These are phyloP conservation scores for Trichonephila inaurata DNA, from an alignment of 1,140 invertebrate genomes.

Conservation along the genomic window DNA sequence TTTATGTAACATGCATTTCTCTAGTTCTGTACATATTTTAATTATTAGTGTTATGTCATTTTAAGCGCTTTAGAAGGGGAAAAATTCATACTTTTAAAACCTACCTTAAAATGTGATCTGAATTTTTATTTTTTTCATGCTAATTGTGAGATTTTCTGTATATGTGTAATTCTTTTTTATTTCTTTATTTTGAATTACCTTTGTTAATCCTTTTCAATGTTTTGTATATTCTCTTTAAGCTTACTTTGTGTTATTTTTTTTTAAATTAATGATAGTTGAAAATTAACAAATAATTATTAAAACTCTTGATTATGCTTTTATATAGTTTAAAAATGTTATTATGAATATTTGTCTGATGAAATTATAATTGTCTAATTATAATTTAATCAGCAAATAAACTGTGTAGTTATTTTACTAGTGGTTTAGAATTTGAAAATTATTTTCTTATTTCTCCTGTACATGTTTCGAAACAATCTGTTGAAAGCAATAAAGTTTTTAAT, in stretches of 20 bases:
- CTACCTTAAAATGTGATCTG: not conserved
- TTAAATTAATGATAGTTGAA: not conserved
- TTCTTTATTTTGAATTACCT: not conserved
- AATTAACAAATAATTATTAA: not conserved
- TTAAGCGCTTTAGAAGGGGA: not conserved
- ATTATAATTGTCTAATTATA: not conserved
- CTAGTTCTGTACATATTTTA: constrained; percentile 8
- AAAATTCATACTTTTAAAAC: not conserved
- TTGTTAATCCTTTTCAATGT: not conserved
- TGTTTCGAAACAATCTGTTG: not conserved
- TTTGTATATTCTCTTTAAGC: no score
- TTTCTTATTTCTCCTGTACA: constrained; percentile 8
- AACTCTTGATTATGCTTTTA: not conserved
- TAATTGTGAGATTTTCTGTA: not conserved
- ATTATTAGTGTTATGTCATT: not conserved
- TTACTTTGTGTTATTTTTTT: not conserved
- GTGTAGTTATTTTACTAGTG: not conserved
- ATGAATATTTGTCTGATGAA: not conserved
- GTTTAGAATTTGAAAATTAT: not conserved
- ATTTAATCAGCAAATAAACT: not conserved
- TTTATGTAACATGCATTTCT: not conserved
- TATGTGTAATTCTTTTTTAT: not conserved
- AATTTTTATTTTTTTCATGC: not conserved
- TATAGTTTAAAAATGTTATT: not conserved
- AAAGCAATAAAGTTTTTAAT: constrained; percentile 20